Evolutionary conservation across 23 tunicate species (phyloP).

Genomic region (Trididemnum miniatum): DNA sequence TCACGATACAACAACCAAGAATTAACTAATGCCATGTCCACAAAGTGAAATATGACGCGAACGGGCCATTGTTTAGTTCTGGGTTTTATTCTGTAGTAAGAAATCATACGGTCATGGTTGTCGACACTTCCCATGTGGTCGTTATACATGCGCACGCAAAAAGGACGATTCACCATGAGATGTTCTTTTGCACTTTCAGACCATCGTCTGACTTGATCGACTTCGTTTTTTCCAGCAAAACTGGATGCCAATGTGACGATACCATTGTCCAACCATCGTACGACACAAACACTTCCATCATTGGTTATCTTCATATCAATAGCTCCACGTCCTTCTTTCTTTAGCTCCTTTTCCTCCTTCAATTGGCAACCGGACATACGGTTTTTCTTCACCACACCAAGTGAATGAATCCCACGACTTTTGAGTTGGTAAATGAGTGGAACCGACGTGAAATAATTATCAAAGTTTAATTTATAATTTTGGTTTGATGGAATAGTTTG

Average conservation of each 20-base stretch:
- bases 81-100: not conserved
- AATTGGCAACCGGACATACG: not conserved
- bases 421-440: not conserved
- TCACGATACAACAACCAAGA: conserved; percentile 19
- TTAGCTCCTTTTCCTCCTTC: not conserved
- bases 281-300: not conserved
- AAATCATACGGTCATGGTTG: not conserved
- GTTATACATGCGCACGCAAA: not conserved
- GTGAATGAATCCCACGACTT: not conserved
- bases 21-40: conserved; percentile 9
- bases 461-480: conserved; percentile 21
- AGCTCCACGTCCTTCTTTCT: not conserved
- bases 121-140: not conserved
- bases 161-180: not conserved
- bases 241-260: conserved; percentile 1
- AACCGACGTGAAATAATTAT: not conserved
- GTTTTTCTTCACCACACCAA: not conserved
- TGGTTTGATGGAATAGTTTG: not conserved
- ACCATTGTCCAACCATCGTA: not conserved
- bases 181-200: not conserved
- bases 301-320: not conserved
- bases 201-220: not conserved
- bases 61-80: not conserved
- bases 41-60: conserved; percentile 6
- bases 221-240: not conserved